Evolutionary conservation across 2,797 vertebrate genomes (phyloP), one percentile per base, ranked within the genome.

Genomic region (Clamator glandarius): DNA sequence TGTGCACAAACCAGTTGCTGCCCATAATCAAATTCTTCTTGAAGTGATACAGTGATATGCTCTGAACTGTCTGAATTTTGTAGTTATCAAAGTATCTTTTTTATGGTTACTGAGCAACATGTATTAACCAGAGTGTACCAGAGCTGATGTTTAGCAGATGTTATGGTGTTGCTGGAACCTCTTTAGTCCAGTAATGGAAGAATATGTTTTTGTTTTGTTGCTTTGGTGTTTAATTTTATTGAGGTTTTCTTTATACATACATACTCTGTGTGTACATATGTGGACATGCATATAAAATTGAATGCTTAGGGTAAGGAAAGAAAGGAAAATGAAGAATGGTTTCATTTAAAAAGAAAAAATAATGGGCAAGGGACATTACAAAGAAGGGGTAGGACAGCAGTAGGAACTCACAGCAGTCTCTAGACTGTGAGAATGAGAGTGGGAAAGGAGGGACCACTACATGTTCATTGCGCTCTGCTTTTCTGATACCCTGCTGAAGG

Each of bases 131-230:
- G 79, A 95, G 29, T 73, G 84, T 67, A 92, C 83, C 84, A 91
- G 63, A 84, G 92, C 87, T 96, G 93, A 96, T 97, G 93, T 70
- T 93, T 94, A 91, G 94, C 96, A 97, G 96, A 97, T 97, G 94
- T 96, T 93, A 46, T 6, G 63, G 85, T 92, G 82, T 87, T 95
- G 73, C 89, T 97, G 87, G 84, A 96, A 95, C 74, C n/a, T 93
- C 70, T 96, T 94, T 96, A 89, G 95, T 95, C 91, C 89, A 82
- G 73, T 95, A 95, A 94, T 93, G 73, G 83, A 93, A 91, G 93
- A 96, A 97, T 96, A 91, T 95, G 96, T 91, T 97, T 96, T 94
- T 94, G 84, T 95, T 97, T 96, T 97, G 93, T 93, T 96, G 87
- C 94, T 94, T 95, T 94, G 76, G 89, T 95, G 87, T 95, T 95